phyloP scores from a whole-genome alignment of 1,140 invertebrate species.

The Matsumurasca onukii region DNA sequence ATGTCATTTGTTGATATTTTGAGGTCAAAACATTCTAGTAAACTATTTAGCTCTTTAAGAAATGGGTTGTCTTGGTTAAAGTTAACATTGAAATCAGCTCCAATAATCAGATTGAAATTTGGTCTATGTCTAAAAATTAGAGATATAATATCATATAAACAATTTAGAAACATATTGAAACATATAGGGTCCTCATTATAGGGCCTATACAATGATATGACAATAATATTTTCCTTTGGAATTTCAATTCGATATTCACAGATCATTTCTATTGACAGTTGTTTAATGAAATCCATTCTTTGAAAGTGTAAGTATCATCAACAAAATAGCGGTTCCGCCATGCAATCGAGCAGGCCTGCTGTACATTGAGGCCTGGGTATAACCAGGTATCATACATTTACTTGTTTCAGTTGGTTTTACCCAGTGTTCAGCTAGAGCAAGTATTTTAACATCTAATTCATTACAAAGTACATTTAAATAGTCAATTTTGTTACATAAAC shows the following conservation, averaged over 20 bases:
- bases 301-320: too few species aligned
- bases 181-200: conserved; percentile 1
- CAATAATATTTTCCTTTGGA: background rate
- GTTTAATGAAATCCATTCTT: too few species aligned
- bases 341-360: too few species aligned
- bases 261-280: background rate
- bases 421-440: conserved; percentile 1
- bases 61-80: background rate
- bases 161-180: background rate
- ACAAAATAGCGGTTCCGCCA: too few species aligned
- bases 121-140: background rate
- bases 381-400: too few species aligned
- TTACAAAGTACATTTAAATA: background rate
- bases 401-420: too few species aligned
- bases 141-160: background rate
- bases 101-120: background rate
- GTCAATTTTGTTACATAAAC: background rate
- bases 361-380: too few species aligned
- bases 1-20: background rate
- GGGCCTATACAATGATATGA: background rate
- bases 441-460: background rate
- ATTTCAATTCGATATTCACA: background rate
- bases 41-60: too few species aligned
- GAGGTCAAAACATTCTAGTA: background rate
- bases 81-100: background rate